These are phyloP conservation scores for Cairina moschata DNA, from an alignment of 2,113 vertebrate genomes.

Conservation along the genomic window DNA sequence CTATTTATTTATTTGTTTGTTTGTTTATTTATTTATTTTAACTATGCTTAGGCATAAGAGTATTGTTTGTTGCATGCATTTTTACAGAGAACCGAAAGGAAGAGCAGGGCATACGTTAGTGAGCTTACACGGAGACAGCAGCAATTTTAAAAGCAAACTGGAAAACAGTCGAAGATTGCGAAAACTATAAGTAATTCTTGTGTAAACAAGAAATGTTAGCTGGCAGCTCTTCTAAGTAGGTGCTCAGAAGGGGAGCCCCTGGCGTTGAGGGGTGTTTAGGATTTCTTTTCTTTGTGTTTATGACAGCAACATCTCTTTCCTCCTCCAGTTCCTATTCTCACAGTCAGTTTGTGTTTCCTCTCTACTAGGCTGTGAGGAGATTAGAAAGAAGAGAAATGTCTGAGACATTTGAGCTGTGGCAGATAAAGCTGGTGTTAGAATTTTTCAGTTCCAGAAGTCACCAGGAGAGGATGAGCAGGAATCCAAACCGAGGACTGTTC, in stretches of 20 bases:
- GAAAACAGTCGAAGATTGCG: neutral
- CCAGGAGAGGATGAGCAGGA: constrained; percentile 76
- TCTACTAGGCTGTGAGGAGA: constrained; percentile 79
- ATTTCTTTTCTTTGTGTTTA: neutral
- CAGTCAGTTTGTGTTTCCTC: neutral
- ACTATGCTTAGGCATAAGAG: rapidly evolving
- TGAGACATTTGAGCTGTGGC: constrained; percentile 92
- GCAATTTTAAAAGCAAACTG: neutral
- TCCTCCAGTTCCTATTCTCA: neutral
- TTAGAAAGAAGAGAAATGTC: constrained; percentile 81
- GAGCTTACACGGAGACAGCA: neutral
- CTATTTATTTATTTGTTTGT: neutral
- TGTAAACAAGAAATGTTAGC: neutral
- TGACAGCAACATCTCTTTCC: neutral
- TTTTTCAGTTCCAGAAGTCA: constrained; percentile 88
- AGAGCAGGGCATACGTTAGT: neutral
- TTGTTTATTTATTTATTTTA: neutral
- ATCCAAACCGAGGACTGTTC: constrained; percentile 80
- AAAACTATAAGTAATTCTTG: neutral
- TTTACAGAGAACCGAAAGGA: neutral
- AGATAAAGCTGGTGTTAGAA: constrained; percentile 93
- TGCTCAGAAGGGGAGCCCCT: neutral
- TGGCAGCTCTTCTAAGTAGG: neutral
- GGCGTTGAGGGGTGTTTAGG: neutral
- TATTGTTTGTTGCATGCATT: rapidly evolving